A percentile compares a stretch with the other conserved stretches of the same genome.
phyloP scores from a whole-genome alignment of 2,797 vertebrate genomes.

The Dicrostonyx torquatus region DNA sequence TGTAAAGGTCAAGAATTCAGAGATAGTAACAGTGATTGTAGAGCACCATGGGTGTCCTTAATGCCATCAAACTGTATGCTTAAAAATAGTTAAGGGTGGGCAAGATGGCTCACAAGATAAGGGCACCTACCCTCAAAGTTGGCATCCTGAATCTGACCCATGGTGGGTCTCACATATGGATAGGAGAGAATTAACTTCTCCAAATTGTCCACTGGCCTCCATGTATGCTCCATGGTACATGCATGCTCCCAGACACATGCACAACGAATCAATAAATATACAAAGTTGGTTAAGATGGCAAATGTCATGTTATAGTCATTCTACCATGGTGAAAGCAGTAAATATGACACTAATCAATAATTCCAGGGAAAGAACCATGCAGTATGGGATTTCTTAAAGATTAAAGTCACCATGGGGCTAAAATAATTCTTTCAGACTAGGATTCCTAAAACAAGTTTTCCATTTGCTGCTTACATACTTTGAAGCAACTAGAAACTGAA shows the following conservation, averaged over 20 bases:
- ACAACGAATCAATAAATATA: not conserved
- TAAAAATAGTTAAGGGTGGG: not conserved
- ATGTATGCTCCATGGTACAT: too few species aligned
- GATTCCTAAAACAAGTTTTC: slow-evolving; percentile 2
- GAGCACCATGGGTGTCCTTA: not conserved
- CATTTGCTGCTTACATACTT: not conserved
- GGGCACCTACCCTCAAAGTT: not conserved
- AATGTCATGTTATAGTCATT: not conserved
- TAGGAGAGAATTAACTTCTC: not conserved
- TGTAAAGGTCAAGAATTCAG: not conserved
- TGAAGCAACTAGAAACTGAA: not conserved
- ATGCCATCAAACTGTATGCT: not conserved
- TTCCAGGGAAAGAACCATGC: not conserved
- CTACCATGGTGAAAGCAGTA: not conserved
- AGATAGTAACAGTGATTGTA: not conserved
- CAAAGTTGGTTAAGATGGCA: not conserved
- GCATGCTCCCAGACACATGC: not conserved
- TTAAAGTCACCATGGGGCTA: not conserved
- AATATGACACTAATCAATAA: not conserved
- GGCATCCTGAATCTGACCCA: not conserved
- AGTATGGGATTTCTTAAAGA: not conserved
- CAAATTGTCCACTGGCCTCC: too few species aligned
- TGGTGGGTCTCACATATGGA: not conserved
- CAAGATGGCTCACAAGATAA: not conserved
- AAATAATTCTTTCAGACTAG: not conserved